Conservation (phyloP, 1,140 invertebrate species). For the Fragariocoptes setiger region DNA sequence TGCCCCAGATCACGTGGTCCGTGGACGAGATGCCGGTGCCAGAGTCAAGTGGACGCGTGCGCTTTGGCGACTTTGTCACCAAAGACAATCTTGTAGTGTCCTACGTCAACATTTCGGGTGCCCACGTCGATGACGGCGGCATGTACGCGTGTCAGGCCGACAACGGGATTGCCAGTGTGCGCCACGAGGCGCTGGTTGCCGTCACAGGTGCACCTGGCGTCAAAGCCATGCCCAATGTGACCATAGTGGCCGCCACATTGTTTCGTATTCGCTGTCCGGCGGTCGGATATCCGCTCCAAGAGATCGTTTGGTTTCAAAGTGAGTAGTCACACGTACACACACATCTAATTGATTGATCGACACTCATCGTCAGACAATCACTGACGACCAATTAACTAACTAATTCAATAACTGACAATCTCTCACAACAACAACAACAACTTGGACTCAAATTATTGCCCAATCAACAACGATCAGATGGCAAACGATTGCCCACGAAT, state of each 20-base stretch:
- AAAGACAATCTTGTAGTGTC: constrained; percentile 15
- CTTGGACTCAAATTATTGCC: constrained; percentile 9
- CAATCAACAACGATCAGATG: too few relatives aligned
- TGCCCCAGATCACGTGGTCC: constrained; percentile 25
- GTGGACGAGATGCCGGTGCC: constrained; percentile 18
- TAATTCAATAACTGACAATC: neutral
- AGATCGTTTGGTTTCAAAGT: constrained; percentile 21
- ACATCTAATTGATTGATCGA: neutral
- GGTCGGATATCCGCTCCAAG: constrained; percentile 13
- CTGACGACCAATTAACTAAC: neutral
- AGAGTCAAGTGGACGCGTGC: constrained; percentile 13
- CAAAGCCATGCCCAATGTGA: constrained; percentile 17
- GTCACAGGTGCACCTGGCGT: constrained; percentile 17
- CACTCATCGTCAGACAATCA: neutral
- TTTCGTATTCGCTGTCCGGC: constrained; percentile 15
- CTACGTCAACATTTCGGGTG: constrained; percentile 18
- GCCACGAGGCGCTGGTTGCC: constrained; percentile 12
- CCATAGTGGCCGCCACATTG: constrained; percentile 19
- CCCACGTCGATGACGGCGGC: constrained; percentile 17
- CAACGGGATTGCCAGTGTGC: constrained; percentile 16
- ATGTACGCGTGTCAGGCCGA: constrained; percentile 17
- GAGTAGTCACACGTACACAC: constrained; percentile 2
- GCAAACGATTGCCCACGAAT: constrained; percentile 54
- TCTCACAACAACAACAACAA: too few relatives aligned
- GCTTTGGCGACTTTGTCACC: constrained; percentile 14